These are phyloP conservation scores for Tragelaphus scriptus DNA, from an alignment of 2,113 vertebrate genomes.

Conservation along the genomic window DNA sequence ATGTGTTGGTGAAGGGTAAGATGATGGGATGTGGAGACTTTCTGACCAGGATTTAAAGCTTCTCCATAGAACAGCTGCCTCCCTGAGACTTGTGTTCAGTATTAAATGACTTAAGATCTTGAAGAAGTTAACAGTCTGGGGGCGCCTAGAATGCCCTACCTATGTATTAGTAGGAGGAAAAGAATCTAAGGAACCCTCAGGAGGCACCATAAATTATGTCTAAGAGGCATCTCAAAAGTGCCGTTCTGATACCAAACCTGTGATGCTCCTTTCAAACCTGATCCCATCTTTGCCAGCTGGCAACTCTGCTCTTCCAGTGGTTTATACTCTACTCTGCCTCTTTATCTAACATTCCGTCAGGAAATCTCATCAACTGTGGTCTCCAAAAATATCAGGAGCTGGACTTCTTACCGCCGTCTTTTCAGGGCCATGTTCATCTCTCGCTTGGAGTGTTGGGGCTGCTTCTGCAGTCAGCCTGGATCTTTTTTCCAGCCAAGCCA, in stretches of 20 bases:
- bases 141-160: neutral
- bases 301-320: neutral
- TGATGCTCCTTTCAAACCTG: neutral
- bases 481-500: no score
- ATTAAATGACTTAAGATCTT: neutral
- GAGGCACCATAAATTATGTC: no score
- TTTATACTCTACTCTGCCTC: neutral
- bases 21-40: rapidly evolving
- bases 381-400: neutral
- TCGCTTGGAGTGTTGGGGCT: rapidly evolving
- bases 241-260: no score
- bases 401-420: rapidly evolving
- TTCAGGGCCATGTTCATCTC: rapidly evolving
- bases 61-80: rapidly evolving
- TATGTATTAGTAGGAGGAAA: neutral
- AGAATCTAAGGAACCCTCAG: no score
- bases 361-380: neutral
- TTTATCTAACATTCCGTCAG: neutral
- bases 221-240: neutral
- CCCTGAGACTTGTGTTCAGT: no score
- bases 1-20: neutral
- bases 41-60: rapidly evolving
- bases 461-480: neutral
- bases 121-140: no score
- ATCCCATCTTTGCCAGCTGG: neutral